Evolutionary conservation across 2,113 vertebrate species (phyloP).

Genomic region (Procavia capensis): DNA sequence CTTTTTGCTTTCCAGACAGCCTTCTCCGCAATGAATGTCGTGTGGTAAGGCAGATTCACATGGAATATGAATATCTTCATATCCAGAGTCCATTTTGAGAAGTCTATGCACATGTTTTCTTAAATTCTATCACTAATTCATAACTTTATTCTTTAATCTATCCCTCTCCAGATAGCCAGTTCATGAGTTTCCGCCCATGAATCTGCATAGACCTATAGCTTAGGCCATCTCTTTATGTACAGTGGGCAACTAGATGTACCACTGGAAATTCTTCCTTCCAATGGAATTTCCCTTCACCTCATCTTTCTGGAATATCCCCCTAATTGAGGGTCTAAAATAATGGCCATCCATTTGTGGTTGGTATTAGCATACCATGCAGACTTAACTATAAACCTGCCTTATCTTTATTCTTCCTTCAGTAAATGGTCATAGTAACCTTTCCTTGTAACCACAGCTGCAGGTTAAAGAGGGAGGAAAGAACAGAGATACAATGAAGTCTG

Average conservation of each 20-base stretch:
- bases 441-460: neutral
- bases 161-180: neutral
- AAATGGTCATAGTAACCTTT: neutral
- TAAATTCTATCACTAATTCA: neutral
- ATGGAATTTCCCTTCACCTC: neutral
- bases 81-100: neutral
- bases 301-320: neutral
- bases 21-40: neutral
- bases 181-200: neutral
- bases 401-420: neutral
- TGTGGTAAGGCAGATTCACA: neutral
- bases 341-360: neutral
- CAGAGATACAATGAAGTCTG: neutral
- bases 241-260: neutral
- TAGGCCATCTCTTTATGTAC: neutral
- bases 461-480: neutral
- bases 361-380: neutral
- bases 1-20: neutral
- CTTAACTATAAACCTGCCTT: neutral
- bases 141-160: neutral
- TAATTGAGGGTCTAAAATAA: neutral
- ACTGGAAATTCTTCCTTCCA: neutral
- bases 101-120: neutral
- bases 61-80: neutral
- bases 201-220: neutral